Conservation (phyloP, 2,888 invertebrate genomes). For the Cephus nigrinus region DNA sequence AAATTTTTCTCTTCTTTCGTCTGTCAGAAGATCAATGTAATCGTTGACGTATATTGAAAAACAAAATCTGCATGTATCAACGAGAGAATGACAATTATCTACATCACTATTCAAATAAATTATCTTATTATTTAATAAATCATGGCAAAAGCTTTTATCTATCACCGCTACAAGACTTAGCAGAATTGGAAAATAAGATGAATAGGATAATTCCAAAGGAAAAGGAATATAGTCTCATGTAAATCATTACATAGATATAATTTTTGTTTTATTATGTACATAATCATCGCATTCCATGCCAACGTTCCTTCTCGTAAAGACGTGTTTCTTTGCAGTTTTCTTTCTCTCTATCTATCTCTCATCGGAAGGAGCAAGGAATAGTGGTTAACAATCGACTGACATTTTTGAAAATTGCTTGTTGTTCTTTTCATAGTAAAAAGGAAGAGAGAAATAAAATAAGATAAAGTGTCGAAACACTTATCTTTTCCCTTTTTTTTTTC, state of each 20-base stretch:
- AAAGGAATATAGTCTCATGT: background rate
- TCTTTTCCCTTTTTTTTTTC: background rate
- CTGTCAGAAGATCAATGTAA: slow-evolving; percentile 2
- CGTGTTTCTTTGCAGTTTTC: background rate
- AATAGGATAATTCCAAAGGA: background rate
- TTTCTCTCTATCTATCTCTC: background rate
- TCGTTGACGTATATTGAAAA: slow-evolving; percentile 6
- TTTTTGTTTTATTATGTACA: slow-evolving; percentile 33
- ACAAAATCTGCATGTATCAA: slow-evolving; percentile 9
- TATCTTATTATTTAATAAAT: background rate
- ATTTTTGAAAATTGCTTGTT: background rate
- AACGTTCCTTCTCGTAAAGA: slow-evolving; percentile 15
- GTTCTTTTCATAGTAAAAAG: background rate
- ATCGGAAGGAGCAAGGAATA: background rate
- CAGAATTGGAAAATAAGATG: background rate
- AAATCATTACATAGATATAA: slow-evolving; percentile 28
- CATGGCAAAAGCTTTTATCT: background rate
- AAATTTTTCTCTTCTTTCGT: slow-evolving; percentile 19
- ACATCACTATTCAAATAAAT: background rate
- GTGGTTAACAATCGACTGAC: background rate
- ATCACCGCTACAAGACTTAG: background rate
- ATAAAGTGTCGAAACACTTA: background rate
- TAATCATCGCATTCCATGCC: slow-evolving; percentile 25
- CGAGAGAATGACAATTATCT: background rate
- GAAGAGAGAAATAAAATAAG: background rate